Evolutionary conservation across 2,113 vertebrate species (phyloP), one percentile per base, ranked within the genome.

Genomic region (Oostethus manadensis): DNA sequence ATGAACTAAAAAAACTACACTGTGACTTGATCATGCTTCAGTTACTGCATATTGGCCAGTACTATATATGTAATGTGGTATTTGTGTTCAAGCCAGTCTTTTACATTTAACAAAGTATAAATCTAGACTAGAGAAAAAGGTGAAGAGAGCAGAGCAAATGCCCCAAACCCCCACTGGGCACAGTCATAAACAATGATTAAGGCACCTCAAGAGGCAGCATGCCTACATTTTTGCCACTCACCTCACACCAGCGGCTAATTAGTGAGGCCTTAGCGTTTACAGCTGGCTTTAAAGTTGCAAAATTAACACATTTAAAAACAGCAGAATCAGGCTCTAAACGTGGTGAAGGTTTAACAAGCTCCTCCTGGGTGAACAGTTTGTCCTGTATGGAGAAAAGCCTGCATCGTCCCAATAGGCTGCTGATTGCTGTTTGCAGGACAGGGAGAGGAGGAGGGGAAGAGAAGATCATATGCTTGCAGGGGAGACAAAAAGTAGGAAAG

Each of bases 221-320:
- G 64, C 68, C 78, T 69, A 73, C 84, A 81, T 73, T 78, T 51
- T 84, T 76, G 65, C 74, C 79, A 78, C 81, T 85, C 84, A 80
- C 80, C 84, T 79, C 71, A 76, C 83, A 68, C 79, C 70, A 68
- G 68, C 47, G 59, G 63, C 70, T 88, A 81, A 88, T 90, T 88
- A 86, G 80, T 58, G n/a, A 38, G 61, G 74, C 83, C 78, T 83
- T 85, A 71, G 75, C 59, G 83, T 89, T 88, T 84, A 87, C 84
- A 78, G 77, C 79, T 45, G 75, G 66, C 70, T 81, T 79, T 70
- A 71, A 63, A 70, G 78, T 88, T 77, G 69, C 88, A 85, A 90
- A 89, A 89, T 88, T 89, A 87, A 88, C 88, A 88, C 86, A 44
- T 86, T 83, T 51, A 76, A 78, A 80, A 82, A 83, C 71, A 79